phyloP scores from a whole-genome alignment of 2,113 vertebrate species.

The Agapornis roseicollis region DNA sequence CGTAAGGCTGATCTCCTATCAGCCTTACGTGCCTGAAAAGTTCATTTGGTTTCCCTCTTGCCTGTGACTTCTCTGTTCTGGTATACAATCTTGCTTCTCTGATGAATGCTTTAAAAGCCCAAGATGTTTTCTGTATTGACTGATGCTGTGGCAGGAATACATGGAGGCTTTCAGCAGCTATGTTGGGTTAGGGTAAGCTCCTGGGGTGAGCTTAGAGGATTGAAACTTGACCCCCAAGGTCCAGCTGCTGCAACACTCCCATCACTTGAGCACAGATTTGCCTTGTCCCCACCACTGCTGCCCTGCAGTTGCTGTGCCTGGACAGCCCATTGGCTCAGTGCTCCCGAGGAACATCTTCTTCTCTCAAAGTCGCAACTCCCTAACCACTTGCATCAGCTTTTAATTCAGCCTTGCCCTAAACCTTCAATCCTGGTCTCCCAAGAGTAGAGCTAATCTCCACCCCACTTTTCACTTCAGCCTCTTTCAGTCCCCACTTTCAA shows the following conservation, averaged over 20 bases:
- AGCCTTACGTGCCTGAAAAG: not conserved
- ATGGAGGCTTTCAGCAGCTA: not conserved
- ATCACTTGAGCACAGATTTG: not conserved
- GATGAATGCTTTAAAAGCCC: not conserved
- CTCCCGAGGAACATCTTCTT: not conserved
- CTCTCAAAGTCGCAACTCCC: not conserved
- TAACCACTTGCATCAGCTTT: not conserved
- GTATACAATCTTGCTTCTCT: not conserved
- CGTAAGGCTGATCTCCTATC: not conserved
- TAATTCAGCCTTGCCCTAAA: not conserved
- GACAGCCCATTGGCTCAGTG: not conserved
- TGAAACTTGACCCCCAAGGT: rapidly evolving
- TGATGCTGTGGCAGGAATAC: not conserved
- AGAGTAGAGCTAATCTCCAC: not conserved
- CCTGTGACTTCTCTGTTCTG: not conserved
- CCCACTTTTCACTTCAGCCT: not conserved
- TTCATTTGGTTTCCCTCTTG: not conserved
- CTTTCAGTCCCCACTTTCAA: not conserved
- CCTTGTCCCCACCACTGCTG: not conserved
- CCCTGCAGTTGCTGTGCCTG: not conserved
- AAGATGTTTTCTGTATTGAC: not conserved
- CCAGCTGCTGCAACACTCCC: not conserved
- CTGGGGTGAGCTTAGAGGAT: not conserved
- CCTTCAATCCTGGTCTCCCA: not conserved
- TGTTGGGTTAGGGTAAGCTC: not conserved